Evolutionary conservation across 2,113 vertebrate species (phyloP).

Genomic region (Mungos mungo): DNA sequence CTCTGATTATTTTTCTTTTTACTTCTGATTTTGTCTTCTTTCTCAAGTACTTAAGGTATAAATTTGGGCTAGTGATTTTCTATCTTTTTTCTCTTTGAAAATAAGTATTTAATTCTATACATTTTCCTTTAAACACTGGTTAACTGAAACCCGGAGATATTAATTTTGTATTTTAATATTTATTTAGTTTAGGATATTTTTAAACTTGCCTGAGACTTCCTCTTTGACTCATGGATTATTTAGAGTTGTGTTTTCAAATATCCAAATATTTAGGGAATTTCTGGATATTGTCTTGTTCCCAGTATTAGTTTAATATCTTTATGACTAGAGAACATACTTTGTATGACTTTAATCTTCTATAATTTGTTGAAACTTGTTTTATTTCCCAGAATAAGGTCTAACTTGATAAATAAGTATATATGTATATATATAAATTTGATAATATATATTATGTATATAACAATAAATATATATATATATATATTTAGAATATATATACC

Average conservation of each 20-base stretch:
- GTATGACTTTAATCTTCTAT: background rate
- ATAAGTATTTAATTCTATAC: background rate
- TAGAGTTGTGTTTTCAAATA: background rate
- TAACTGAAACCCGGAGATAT: background rate
- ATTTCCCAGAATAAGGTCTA: background rate
- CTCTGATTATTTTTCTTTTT: background rate
- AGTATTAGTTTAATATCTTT: background rate
- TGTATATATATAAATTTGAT: background rate
- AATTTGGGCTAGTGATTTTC: background rate
- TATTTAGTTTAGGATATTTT: conserved; percentile 15
- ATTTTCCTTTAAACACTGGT: background rate
- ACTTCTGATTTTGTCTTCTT: background rate
- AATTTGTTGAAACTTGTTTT: conserved; percentile 5
- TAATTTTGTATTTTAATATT: background rate
- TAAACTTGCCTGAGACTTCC: background rate
- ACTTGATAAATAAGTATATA: background rate
- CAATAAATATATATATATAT: background rate
- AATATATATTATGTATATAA: no score
- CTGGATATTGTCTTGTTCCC: background rate
- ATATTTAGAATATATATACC: background rate
- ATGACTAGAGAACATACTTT: background rate
- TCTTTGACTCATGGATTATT: background rate
- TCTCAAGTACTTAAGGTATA: background rate
- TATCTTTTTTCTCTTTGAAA: background rate
- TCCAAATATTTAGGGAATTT: background rate